Evolutionary conservation across 2,888 invertebrate species (phyloP).

Genomic region (Erebia aethiops): DNA sequence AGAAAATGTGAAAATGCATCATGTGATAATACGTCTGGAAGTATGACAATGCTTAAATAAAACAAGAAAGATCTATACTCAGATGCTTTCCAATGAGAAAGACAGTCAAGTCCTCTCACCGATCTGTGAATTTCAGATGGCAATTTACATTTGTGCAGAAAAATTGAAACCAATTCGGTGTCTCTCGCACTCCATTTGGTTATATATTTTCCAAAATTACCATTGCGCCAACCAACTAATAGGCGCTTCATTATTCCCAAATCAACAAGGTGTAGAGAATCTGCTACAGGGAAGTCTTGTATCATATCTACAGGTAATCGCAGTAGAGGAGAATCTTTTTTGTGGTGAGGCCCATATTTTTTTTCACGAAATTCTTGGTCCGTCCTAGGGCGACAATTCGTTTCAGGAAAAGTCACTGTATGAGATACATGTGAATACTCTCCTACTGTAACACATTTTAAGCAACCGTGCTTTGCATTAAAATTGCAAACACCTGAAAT

Average conservation of each 20-base stretch:
- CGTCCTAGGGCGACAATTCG: constrained; percentile 11
- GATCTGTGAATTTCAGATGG: not conserved
- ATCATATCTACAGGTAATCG: not conserved
- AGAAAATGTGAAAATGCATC: constrained; percentile 5
- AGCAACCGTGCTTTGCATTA: not conserved
- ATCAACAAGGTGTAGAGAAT: constrained; percentile 41
- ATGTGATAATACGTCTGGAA: constrained; percentile 14
- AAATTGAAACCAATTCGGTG: not conserved
- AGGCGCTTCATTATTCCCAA: constrained; percentile 43
- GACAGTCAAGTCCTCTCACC: not conserved
- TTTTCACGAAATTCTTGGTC: constrained; percentile 26
- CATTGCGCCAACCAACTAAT: constrained; percentile 40
- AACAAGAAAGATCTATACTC: constrained; percentile 39
- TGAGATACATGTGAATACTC: constrained; percentile 28
- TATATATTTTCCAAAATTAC: constrained; percentile 37
- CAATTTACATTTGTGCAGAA: not conserved
- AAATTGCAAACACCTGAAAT: constrained; percentile 1
- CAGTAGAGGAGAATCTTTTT: not conserved
- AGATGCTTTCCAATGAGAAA: constrained; percentile 39
- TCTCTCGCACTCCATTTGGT: constrained; percentile 37
- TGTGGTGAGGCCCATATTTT: constrained; percentile 6
- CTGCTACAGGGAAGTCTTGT: constrained; percentile 34
- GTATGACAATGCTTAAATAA: constrained; percentile 35
- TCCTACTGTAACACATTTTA: constrained; percentile 12
- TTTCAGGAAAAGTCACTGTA: constrained; percentile 24